phyloP scores from a whole-genome alignment of 2,888 invertebrate genomes.

The Oscheius sp. region DNA sequence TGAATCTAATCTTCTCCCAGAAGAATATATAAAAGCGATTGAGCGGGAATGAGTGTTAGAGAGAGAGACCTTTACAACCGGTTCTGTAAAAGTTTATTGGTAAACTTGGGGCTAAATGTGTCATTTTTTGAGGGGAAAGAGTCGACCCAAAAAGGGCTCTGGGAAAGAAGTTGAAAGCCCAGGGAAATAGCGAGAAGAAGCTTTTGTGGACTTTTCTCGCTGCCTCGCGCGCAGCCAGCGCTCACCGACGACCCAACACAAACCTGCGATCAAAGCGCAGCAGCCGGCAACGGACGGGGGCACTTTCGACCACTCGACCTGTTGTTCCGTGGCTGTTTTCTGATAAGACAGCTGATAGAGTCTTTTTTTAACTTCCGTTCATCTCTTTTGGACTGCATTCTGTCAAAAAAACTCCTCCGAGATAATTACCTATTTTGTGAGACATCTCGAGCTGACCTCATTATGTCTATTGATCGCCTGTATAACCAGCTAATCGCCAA shows the following conservation, averaged over 20 bases:
- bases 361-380: neutral
- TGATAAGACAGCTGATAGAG: slow-evolving; percentile 18
- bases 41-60: too few species aligned
- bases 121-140: neutral
- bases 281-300: neutral
- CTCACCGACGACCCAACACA: neutral
- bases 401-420: too few species aligned
- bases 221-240: slow-evolving; percentile 16
- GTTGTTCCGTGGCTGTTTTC: slow-evolving; percentile 21
- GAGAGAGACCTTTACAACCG: too few species aligned
- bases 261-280: slow-evolving; percentile 23
- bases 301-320: slow-evolving; percentile 12
- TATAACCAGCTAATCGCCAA: slow-evolving; percentile 25
- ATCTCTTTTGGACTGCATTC: too few species aligned
- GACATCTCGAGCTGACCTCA: slow-evolving; percentile 27
- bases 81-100: too few species aligned
- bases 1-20: too few species aligned
- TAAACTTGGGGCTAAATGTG: too few species aligned
- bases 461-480: slow-evolving; percentile 21
- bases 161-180: too few species aligned
- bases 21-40: too few species aligned
- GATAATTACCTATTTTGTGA: neutral
- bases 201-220: slow-evolving; percentile 30
- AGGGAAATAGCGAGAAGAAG: slow-evolving; percentile 13
- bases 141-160: neutral